Base-by-base conservation (phyloP, 2,797 vertebrate species). In the Vultur gryphus region DNA sequence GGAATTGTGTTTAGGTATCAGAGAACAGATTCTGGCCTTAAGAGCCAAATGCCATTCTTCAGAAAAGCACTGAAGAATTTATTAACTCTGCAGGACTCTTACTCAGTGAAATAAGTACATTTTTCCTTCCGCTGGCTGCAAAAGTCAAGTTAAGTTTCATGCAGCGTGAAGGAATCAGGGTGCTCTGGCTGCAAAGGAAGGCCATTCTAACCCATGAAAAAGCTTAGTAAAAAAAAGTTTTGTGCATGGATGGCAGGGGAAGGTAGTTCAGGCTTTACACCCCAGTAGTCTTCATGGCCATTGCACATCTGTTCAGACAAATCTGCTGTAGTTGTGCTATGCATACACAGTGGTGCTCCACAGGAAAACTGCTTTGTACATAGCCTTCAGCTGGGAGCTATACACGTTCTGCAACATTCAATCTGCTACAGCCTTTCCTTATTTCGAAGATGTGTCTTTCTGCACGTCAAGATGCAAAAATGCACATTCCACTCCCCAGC, bases 21-120 rank as follows among this genome's bases (percentile, higher is more conserved):
- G 58, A 84, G 70, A 84, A 73, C 55, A 91, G 73, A 77, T 87
- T 89, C 61, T 76, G 82, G 20, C 61, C 70, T 58, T 69, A 61
- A 93, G 37, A 91, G 48, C 58, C 51, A 92, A 82, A 72, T 39
- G 61, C 9, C 61, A 58, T 89, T 89, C 77, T 94, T 95, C 73
- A 76, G 80, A 92, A 94, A 92, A 93, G 43, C 77, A 41, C 55
- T 10, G 3, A 92, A 79, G 84, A 89, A 59, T 83, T 75, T 89
- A 87, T 82, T 96, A 93, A 90, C 75, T 80, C 93, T 54, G 71
- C 90, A 87, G 75, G 90, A 55, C 70, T 90, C 61, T 76, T 78
- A 48, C 35, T 82, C 29, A 51, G 59, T 66, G 92, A 92, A 92
- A 84, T 82, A 84, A 62, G 62, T 55, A 66, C 59, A 18, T 82